These are phyloP conservation scores for Macquaria australasica DNA, from an alignment of 2,113 vertebrate species.

Conservation along the genomic window DNA sequence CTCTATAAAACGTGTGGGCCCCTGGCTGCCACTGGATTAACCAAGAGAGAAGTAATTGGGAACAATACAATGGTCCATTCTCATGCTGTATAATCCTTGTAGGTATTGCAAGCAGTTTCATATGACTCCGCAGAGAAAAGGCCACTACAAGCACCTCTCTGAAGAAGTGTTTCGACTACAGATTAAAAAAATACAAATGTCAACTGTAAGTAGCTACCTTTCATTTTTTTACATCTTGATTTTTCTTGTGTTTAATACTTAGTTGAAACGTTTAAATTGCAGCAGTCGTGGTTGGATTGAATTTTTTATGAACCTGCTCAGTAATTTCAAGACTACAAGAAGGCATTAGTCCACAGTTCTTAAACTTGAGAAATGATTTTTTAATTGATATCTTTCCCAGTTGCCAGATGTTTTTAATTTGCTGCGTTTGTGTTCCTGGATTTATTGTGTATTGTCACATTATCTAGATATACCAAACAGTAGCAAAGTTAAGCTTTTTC, in stretches of 20 bases:
- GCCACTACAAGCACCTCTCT: slow-evolving; percentile 57
- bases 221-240: slow-evolving; percentile 21
- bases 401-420: slow-evolving; percentile 1
- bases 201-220: slow-evolving; percentile 80
- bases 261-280: background rate
- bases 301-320: background rate
- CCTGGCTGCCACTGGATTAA: slow-evolving; percentile 79
- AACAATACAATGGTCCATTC: slow-evolving; percentile 82
- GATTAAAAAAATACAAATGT: slow-evolving; percentile 78
- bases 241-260: slow-evolving; percentile 13
- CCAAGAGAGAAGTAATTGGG: slow-evolving; percentile 70
- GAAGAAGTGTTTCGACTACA: slow-evolving; percentile 55
- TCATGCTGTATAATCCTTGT: slow-evolving; percentile 81
- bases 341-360: background rate
- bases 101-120: slow-evolving; percentile 86
- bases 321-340: background rate
- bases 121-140: slow-evolving; percentile 83
- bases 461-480: slow-evolving; percentile 5
- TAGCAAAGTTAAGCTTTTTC: background rate
- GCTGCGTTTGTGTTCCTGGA: slow-evolving; percentile 9
- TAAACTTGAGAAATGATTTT: background rate
- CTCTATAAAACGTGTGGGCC: slow-evolving; percentile 45
- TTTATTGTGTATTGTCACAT: slow-evolving; percentile 3
- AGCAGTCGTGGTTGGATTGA: background rate
- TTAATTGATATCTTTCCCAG: background rate